Conservation (phyloP, 2,113 vertebrate species). For the Vidua chalybeata region DNA sequence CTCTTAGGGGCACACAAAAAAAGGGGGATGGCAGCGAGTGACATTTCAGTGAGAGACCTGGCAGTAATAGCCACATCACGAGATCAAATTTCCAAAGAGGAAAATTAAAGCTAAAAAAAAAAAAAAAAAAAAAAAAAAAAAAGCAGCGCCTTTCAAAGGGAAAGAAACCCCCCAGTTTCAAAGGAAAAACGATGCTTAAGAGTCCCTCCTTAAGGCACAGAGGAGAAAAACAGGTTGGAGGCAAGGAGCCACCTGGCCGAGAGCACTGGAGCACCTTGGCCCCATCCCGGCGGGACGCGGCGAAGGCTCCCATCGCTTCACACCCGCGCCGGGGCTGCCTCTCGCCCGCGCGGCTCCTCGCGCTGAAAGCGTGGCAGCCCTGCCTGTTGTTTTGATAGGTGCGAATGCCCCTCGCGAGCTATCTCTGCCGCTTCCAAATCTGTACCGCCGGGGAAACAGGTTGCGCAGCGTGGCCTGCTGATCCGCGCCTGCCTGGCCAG, state of each 20-base stretch:
- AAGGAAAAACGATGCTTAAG: neutral
- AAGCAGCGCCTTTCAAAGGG: neutral
- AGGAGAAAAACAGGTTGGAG: slow-evolving; percentile 38
- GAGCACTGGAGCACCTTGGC: neutral
- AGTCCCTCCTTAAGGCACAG: neutral
- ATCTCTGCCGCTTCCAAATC: slow-evolving; percentile 45
- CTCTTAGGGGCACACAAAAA: neutral
- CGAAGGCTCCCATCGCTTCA: neutral
- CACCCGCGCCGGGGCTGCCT: neutral
- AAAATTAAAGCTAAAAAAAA: neutral
- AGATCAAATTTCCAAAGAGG: neutral
- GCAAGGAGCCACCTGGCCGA: neutral
- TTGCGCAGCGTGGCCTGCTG: slow-evolving; percentile 42
- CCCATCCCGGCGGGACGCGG: neutral
- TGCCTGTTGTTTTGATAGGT: slow-evolving; percentile 53
- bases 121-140: no score
- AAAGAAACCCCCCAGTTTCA: neutral
- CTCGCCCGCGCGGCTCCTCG: neutral
- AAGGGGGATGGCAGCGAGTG: neutral
- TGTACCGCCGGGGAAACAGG: slow-evolving; percentile 46
- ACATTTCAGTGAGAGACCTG: neutral
- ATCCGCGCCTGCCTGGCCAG: slow-evolving; percentile 46
- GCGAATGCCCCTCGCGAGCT: slow-evolving; percentile 40
- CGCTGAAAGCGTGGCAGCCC: slow-evolving; percentile 18
- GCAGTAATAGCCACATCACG: accelerated